Conservation (phyloP, 2,113 vertebrate genomes). For the Ploceus nigricollis region DNA sequence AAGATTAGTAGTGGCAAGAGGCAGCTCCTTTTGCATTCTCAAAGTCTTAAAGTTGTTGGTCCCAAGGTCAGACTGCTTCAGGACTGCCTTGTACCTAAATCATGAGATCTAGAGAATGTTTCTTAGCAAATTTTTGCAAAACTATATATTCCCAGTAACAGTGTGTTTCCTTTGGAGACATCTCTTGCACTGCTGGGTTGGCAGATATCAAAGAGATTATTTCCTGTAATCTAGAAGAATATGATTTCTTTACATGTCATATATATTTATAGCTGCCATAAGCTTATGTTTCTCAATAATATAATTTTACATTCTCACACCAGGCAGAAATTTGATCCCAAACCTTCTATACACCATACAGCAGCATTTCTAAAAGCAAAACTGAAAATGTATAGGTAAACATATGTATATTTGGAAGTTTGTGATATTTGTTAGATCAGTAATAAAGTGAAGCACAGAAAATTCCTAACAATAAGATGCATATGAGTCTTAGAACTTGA, state of each 20-base stretch:
- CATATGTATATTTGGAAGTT: slow-evolving; percentile 29
- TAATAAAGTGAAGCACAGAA: slow-evolving; percentile 22
- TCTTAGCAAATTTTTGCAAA: background rate
- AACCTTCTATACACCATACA: background rate
- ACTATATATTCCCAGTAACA: background rate
- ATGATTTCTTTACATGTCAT: background rate
- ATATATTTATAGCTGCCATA: background rate
- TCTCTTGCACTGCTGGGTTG: background rate
- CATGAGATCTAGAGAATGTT: background rate
- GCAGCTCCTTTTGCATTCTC: background rate
- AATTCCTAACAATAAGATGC: slow-evolving; percentile 52
- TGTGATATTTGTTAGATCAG: slow-evolving; percentile 56
- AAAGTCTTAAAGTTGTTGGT: background rate
- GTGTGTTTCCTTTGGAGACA: background rate
- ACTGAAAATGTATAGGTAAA: slow-evolving; percentile 29
- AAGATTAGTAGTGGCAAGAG: background rate
- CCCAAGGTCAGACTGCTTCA: background rate
- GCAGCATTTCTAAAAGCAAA: background rate
- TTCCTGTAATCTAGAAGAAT: background rate
- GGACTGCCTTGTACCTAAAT: background rate
- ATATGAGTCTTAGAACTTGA: slow-evolving; percentile 16
- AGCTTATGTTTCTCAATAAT: background rate
- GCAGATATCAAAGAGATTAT: background rate
- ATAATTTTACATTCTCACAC: background rate
- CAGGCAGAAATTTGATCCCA: background rate